Evolutionary conservation across 2,888 invertebrate species (phyloP).

Genomic region (Strigamia crassipes): DNA sequence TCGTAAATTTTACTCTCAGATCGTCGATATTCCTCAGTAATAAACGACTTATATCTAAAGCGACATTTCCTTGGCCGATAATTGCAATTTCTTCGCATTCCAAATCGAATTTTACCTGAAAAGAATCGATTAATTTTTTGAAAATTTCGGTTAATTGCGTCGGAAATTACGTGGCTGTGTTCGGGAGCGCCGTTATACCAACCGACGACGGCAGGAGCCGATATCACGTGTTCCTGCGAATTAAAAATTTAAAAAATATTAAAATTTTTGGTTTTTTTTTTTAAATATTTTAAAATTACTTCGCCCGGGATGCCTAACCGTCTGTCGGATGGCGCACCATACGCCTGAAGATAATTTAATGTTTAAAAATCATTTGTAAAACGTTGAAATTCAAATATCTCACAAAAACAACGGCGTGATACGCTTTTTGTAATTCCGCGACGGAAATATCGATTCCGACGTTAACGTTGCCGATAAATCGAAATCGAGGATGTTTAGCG

Average conservation of each 20-base stretch:
- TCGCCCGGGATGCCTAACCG: constrained; percentile 83
- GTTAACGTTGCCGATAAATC: constrained; percentile 85
- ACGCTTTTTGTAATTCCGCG: constrained; percentile 74
- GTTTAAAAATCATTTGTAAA: background rate
- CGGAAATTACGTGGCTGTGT: constrained; percentile 60
- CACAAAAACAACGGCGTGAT: constrained; percentile 90
- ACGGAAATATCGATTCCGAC: constrained; percentile 82
- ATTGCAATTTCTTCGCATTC: constrained; percentile 70
- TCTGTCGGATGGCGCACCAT: constrained; percentile 87
- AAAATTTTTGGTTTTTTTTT: too few species aligned
- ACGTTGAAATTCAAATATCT: constrained; percentile 51
- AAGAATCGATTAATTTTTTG: background rate
- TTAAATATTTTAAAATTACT: constrained; percentile 54
- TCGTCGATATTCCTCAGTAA: constrained; percentile 80
- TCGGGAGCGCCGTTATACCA: constrained; percentile 97
- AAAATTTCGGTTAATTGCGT: too few species aligned
- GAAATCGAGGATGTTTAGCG: constrained; percentile 76
- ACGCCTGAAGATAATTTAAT: constrained; percentile 67
- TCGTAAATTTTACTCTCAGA: constrained; percentile 66
- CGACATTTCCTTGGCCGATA: constrained; percentile 97
- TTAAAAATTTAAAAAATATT: background rate
- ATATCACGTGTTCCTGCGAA: constrained; percentile 69
- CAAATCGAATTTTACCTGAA: constrained; percentile 53
- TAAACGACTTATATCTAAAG: constrained; percentile 94
- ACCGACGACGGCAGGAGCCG: constrained; percentile 91